phyloP scores from a whole-genome alignment of 2,888 invertebrate genomes.

The Thereva unica region DNA sequence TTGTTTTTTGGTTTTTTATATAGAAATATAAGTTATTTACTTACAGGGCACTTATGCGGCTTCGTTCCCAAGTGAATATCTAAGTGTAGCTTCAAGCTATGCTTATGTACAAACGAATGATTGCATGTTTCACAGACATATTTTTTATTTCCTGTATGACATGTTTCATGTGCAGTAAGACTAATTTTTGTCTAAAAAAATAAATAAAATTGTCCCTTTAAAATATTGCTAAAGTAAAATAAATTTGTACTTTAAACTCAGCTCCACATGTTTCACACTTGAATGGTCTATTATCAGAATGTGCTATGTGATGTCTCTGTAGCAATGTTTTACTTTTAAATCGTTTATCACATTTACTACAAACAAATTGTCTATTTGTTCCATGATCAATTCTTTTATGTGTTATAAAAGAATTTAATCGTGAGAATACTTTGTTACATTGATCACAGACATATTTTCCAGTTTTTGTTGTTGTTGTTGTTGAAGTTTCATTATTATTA shows the following conservation, averaged over 20 bases:
- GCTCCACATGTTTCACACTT: conserved; percentile 63
- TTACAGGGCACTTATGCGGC: conserved; percentile 49
- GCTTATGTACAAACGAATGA: conserved; percentile 76
- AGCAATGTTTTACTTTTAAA: conserved; percentile 77
- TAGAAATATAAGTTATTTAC: conserved; percentile 19
- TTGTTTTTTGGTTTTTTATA: too few relatives aligned
- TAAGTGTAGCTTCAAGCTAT: conserved; percentile 75
- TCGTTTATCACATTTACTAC: conserved; percentile 73
- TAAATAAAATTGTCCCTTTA: too few relatives aligned
- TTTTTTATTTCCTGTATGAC: conserved; percentile 73
- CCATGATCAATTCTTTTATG: conserved; percentile 74
- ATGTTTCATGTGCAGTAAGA: conserved; percentile 71
- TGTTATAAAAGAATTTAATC: conserved; percentile 74
- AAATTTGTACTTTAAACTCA: conserved; percentile 44
- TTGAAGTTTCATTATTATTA: neutral
- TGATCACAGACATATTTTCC: conserved; percentile 34
- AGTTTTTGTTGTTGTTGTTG: conserved; percentile 3
- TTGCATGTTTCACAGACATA: conserved; percentile 73
- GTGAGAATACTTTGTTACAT: conserved; percentile 58
- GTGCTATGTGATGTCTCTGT: conserved; percentile 76
- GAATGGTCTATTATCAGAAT: conserved; percentile 71
- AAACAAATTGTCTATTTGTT: conserved; percentile 70
- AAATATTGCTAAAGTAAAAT: neutral
- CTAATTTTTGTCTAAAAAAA: conserved; percentile 67
- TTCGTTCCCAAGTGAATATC: conserved; percentile 67